Conservation (phyloP, 2,113 vertebrate genomes). For the Gallinago undulata region DNA sequence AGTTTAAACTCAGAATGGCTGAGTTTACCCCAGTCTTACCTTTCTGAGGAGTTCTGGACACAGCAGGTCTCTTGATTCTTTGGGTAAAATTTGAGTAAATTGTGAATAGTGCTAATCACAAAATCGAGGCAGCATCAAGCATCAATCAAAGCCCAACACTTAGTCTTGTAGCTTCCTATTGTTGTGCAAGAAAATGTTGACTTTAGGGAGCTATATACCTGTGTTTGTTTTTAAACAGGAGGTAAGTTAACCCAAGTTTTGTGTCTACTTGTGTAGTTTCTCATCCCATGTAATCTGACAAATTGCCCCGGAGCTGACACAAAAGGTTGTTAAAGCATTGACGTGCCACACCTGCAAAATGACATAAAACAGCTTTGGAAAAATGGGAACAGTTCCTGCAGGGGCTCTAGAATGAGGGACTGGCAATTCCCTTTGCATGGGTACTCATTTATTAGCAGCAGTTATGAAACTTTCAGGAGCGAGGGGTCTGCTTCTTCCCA, state of each 20-base stretch:
- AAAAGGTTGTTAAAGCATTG: neutral
- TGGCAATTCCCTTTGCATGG: fast-evolving
- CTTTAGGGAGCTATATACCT: neutral
- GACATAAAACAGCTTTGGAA: neutral
- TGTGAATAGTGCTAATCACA: neutral
- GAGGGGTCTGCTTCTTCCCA: neutral
- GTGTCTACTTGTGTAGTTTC: neutral
- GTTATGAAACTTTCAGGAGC: neutral
- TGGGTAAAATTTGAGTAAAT: neutral
- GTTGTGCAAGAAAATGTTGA: neutral
- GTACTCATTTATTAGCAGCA: neutral
- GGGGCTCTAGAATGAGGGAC: neutral
- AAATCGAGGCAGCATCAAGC: neutral
- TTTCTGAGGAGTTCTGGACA: neutral
- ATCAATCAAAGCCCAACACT: neutral
- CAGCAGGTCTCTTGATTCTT: neutral
- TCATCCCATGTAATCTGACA: neutral
- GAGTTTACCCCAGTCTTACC: fast-evolving
- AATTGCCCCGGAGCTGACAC: neutral
- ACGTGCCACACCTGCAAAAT: neutral
- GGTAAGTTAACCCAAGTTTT: neutral
- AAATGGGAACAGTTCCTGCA: fast-evolving
- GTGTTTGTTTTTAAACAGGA: neutral
- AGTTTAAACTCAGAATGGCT: neutral
- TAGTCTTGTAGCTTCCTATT: neutral